phyloP scores from a whole-genome alignment of 2,888 invertebrate species.

The Iphiclides podalirius region DNA sequence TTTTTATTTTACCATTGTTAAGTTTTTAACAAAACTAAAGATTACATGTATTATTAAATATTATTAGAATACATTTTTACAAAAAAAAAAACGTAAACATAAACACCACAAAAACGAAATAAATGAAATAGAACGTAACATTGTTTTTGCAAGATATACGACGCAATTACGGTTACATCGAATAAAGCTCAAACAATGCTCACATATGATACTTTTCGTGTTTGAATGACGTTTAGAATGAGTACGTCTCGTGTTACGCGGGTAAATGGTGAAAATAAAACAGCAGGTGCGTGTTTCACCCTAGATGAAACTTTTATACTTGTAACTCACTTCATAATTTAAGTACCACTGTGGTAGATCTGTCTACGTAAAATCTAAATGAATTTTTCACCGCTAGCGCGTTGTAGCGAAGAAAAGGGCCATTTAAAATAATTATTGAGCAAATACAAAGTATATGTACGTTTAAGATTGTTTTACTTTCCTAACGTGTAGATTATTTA shows the following conservation, averaged over 20 bases:
- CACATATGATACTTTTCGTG: background rate
- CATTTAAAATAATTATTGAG: background rate
- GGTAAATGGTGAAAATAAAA: background rate
- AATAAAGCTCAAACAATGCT: background rate
- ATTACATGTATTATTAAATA: no score
- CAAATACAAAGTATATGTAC: background rate
- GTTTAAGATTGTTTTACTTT: no score
- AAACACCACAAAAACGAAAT: no score
- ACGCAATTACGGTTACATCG: background rate
- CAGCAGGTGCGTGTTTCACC: background rate
- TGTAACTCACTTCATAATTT: background rate
- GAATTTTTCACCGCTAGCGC: background rate
- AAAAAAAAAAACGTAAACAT: no score
- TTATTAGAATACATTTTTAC: no score
- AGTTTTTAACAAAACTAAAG: no score
- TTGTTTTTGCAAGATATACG: no score
- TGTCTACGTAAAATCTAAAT: background rate
- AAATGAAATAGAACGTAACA: no score
- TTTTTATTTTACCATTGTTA: no score
- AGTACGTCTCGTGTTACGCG: background rate
- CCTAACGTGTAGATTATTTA: no score
- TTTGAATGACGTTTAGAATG: background rate
- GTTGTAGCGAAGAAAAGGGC: background rate
- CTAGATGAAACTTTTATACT: background rate
- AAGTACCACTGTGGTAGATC: background rate